Percentiles rank a stretch among this genome's conserved stretches.
These are phyloP conservation scores for Kryptolebias marmoratus DNA, from an alignment of 2,113 vertebrate species.

Conservation along the genomic window DNA sequence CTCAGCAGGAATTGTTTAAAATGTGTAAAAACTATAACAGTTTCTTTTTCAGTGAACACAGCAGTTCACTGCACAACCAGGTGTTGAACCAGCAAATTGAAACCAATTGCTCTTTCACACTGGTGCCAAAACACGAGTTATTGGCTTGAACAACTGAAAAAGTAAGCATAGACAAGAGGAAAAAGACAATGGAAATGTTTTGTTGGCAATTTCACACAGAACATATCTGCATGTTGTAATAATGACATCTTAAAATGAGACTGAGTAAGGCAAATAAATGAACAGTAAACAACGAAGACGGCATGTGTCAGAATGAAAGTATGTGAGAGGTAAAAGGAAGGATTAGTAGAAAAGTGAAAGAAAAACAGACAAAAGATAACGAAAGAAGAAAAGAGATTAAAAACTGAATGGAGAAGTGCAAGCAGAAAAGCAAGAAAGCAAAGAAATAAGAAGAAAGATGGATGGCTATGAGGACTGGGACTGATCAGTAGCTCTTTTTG, in stretches of 20 bases:
- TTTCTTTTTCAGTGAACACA: too few relatives aligned
- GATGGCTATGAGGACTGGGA: constrained; percentile 71
- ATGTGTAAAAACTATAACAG: too few relatives aligned
- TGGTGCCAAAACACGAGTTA: too few relatives aligned
- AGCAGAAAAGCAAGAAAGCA: constrained; percentile 30
- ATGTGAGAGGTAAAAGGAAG: background rate
- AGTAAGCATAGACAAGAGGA: too few relatives aligned
- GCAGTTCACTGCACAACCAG: too few relatives aligned
- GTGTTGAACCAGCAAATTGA: too few relatives aligned
- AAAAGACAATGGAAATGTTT: background rate
- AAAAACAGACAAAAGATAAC: background rate
- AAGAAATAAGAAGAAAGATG: constrained; percentile 60
- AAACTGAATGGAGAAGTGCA: constrained; percentile 35
- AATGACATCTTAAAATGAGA: background rate
- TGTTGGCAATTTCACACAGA: background rate
- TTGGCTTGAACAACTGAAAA: too few relatives aligned
- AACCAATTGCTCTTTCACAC: too few relatives aligned
- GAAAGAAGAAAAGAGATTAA: constrained; percentile 24
- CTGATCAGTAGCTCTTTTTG: constrained; percentile 81
- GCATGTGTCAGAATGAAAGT: background rate
- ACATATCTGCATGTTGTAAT: constrained; percentile 8
- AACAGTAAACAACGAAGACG: too few relatives aligned
- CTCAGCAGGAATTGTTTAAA: too few relatives aligned
- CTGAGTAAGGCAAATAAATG: background rate
- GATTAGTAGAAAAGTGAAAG: background rate